A percentile compares a stretch with the other conserved stretches of the same genome.
Evolutionary conservation across 1,140 invertebrate species (phyloP).

Genomic region (Lithobius niger): DNA sequence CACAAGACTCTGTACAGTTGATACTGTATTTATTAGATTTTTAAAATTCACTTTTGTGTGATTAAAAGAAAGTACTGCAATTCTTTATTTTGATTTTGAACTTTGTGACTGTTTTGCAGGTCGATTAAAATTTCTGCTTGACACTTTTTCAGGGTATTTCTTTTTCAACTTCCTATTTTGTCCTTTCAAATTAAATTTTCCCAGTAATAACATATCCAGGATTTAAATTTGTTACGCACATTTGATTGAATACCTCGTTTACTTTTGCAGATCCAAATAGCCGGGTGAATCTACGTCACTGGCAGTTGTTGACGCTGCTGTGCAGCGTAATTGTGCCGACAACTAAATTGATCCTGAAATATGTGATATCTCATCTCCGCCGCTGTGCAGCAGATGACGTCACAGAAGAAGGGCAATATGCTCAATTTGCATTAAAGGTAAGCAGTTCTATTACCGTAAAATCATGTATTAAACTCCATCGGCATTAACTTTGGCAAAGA

Average conservation of each 20-base stretch:
- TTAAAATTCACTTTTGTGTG: too few relatives aligned
- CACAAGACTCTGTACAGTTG: too few relatives aligned
- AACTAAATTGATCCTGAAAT: conserved; percentile 64
- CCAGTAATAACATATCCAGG: too few relatives aligned
- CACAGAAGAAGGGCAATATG: conserved; percentile 87
- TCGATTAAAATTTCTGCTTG: too few relatives aligned
- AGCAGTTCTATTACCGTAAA: conserved; percentile 11
- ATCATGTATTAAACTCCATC: background rate
- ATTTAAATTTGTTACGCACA: background rate
- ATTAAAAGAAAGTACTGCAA: too few relatives aligned
- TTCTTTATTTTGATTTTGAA: too few relatives aligned
- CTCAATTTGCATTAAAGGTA: conserved; percentile 82
- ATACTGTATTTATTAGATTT: too few relatives aligned
- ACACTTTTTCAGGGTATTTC: too few relatives aligned
- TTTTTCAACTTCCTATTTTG: too few relatives aligned
- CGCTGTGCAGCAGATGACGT: conserved; percentile 75
- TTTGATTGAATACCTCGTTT: conserved; percentile 9
- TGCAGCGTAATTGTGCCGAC: conserved; percentile 77
- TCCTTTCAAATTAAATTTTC: too few relatives aligned
- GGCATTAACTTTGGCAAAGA: too few relatives aligned
- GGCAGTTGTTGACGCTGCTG: conserved; percentile 77
- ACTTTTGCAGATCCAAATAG: conserved; percentile 74
- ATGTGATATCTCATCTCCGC: conserved; percentile 79
- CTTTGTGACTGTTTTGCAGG: too few relatives aligned
- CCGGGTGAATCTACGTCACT: conserved; percentile 71